These are phyloP conservation scores for Mobula birostris DNA, from an alignment of 2,113 vertebrate species.

Conservation along the genomic window DNA sequence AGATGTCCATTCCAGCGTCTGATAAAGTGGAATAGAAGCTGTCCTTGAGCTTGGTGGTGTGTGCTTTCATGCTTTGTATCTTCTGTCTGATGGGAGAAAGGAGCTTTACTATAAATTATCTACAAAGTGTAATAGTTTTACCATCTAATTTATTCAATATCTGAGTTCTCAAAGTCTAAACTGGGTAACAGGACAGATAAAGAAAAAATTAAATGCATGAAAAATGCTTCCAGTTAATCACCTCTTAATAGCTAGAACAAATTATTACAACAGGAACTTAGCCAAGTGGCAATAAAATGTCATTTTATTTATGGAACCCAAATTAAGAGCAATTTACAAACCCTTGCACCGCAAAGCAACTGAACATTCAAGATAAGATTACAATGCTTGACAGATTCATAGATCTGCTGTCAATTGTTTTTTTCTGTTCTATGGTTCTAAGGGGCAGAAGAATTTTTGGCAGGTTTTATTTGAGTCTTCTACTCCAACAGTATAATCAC, in stretches of 20 bases:
- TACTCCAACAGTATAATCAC: neutral
- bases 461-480: no score
- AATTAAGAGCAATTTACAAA: neutral
- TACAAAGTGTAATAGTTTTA: neutral
- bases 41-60: no score
- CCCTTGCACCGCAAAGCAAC: neutral
- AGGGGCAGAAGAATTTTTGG: no score
- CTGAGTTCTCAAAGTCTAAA: neutral
- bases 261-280: neutral
- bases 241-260: neutral
- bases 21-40: no score
- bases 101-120: neutral
- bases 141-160: neutral
- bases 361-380: neutral
- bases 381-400: neutral
- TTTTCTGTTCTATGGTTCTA: no score
- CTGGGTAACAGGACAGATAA: neutral
- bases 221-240: neutral
- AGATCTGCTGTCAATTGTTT: neutral
- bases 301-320: neutral
- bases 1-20: no score
- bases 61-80: no score
- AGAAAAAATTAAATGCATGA: neutral
- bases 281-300: neutral
- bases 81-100: neutral